Evolutionary conservation across 2,113 vertebrate genomes (phyloP).

Genomic region (Otus sunia): DNA sequence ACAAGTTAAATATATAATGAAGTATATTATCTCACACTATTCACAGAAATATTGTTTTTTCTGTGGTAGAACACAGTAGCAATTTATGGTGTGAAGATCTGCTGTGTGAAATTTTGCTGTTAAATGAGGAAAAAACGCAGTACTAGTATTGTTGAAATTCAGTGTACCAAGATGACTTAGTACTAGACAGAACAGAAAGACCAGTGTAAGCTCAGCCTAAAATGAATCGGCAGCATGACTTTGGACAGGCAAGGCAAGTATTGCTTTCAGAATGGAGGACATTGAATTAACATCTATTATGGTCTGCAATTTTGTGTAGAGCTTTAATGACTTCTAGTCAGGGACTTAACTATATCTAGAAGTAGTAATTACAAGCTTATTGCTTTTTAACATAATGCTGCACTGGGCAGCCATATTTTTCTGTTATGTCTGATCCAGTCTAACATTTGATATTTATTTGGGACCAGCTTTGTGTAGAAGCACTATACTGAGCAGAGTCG

Average conservation of each 20-base stretch:
- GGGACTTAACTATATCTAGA: background rate
- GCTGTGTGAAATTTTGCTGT: background rate
- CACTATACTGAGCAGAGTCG: accelerated
- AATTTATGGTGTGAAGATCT: background rate
- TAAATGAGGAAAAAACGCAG: background rate
- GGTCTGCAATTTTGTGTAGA: background rate
- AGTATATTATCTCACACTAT: conserved; percentile 22
- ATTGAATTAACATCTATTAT: background rate
- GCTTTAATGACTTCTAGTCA: background rate
- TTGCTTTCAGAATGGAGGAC: background rate
- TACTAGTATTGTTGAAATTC: background rate
- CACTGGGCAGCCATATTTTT: background rate
- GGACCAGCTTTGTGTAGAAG: background rate
- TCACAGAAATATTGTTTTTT: background rate
- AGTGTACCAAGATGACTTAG: no score
- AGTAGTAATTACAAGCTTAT: background rate
- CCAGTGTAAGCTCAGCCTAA: background rate
- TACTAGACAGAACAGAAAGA: background rate
- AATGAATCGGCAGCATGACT: background rate
- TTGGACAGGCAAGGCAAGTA: background rate
- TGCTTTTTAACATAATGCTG: background rate
- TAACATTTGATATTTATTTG: background rate
- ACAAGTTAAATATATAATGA: conserved; percentile 64
- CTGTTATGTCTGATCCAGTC: background rate
- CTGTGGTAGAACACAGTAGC: background rate